Evolutionary conservation across 2,797 vertebrate genomes (phyloP).

Genomic region (Lutjanus argentimaculatus): DNA sequence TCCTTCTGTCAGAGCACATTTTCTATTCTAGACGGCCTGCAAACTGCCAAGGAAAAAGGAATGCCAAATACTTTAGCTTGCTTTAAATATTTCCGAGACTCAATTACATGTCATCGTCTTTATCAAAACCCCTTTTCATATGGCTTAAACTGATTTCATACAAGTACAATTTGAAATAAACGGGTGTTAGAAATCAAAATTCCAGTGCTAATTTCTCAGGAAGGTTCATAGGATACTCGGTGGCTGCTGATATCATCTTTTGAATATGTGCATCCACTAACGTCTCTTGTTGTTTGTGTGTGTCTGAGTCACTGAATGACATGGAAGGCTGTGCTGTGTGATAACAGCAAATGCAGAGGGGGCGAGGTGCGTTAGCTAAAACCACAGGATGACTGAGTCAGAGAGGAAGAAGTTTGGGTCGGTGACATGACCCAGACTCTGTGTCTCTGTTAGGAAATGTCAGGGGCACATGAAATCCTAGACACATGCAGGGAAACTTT

Average conservation of each 20-base stretch:
- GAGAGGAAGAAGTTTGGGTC: constrained; percentile 24
- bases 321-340: constrained; percentile 19
- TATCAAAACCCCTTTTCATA: background rate
- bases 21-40: constrained; percentile 57
- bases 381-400: constrained; percentile 48
- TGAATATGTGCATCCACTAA: constrained; percentile 21
- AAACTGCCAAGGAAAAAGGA: constrained; percentile 27
- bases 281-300: background rate
- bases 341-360: constrained; percentile 26
- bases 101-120: constrained; percentile 16
- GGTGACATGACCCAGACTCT: constrained; percentile 41
- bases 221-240: constrained; percentile 33
- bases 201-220: constrained; percentile 41
- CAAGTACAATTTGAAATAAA: constrained; percentile 6
- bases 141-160: background rate
- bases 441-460: constrained; percentile 54
- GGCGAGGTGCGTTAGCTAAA: constrained; percentile 25
- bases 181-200: constrained; percentile 13
- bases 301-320: constrained; percentile 28
- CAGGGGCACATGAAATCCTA: constrained; percentile 35
- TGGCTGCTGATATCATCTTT: constrained; percentile 10
- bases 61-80: constrained; percentile 15
- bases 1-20: constrained; percentile 70
- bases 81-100: constrained; percentile 30
- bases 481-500: background rate